A percentile compares a stretch with the other conserved stretches of the same genome.
phyloP scores from a whole-genome alignment of 37 sponge, comb jelly and placozoan genomes.

The Halisarca cf. caerulea region DNA sequence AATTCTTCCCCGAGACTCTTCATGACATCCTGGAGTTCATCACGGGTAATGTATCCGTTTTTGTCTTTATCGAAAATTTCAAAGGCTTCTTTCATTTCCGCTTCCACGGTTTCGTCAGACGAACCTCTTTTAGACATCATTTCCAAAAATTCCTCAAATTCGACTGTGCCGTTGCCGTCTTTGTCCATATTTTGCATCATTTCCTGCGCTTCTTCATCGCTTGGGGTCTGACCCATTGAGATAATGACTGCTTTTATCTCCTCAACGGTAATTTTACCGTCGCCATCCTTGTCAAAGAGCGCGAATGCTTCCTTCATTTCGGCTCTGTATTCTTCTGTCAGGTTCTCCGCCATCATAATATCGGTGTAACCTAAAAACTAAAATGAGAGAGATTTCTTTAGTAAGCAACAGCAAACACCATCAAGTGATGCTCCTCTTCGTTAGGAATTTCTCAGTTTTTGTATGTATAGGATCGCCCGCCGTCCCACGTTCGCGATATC shows the following conservation, averaged over 20 bases:
- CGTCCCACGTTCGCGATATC: no score
- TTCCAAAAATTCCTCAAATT: conserved; percentile 97
- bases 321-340: conserved; percentile 94
- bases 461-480: no score
- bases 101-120: conserved; percentile 96
- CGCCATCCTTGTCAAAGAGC: conserved; percentile 99
- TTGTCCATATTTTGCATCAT: conserved; percentile 99
- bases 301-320: conserved; percentile 99
- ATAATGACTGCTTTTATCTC: conserved; percentile 98
- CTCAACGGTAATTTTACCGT: conserved; percentile 98
- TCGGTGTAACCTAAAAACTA: no score
- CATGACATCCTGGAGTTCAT: conserved; percentile 98
- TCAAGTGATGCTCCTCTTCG: no score
- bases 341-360: conserved; percentile 82
- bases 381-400: no score
- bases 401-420: no score
- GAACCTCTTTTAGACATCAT: conserved; percentile 99
- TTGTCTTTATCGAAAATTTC: conserved; percentile 99
- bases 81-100: conserved; percentile 97
- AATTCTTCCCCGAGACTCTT: conserved; percentile 98
- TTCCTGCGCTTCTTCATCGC: conserved; percentile 98
- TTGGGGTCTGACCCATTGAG: conserved; percentile 98
- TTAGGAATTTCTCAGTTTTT: no score
- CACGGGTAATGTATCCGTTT: conserved; percentile 97
- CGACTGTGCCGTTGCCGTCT: conserved; percentile 99